Evolutionary conservation across 2,888 invertebrate genomes (phyloP).

Genomic region (Lypha dubia): DNA sequence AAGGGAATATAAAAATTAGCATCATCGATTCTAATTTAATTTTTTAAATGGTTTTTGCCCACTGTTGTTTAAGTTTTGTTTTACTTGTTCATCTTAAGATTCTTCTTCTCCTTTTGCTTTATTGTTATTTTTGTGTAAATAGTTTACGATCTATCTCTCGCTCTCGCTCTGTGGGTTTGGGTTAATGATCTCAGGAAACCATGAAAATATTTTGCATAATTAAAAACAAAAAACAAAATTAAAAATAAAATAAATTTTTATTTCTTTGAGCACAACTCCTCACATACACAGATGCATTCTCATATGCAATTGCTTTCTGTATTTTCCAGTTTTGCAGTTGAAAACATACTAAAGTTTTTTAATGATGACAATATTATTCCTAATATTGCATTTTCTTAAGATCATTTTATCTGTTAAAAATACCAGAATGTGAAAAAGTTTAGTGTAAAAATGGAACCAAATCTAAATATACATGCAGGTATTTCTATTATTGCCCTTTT

Average conservation of each 20-base stretch:
- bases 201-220: conserved; percentile 12
- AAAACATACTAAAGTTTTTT: not conserved
- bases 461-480: conserved; percentile 6
- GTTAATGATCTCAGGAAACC: conserved; percentile 34
- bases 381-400: conserved; percentile 25
- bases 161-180: conserved; percentile 39
- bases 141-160: no score
- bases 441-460: not conserved
- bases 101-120: conserved; percentile 11
- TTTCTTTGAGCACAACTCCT: not conserved
- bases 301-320: not conserved
- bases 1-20: not conserved
- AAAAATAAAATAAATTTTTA: not conserved
- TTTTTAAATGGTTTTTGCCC: not conserved
- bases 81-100: conserved; percentile 10
- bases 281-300: not conserved
- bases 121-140: conserved; percentile 18
- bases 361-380: conserved; percentile 47
- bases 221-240: not conserved
- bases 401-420: conserved; percentile 26
- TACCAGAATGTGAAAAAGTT: not conserved
- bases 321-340: conserved; percentile 6
- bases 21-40: not conserved
- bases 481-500: conserved; percentile 24
- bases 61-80: conserved; percentile 9